Base-by-base conservation (phyloP, 2,888 invertebrate genomes). In the Callyntrura guangdongensis region DNA sequence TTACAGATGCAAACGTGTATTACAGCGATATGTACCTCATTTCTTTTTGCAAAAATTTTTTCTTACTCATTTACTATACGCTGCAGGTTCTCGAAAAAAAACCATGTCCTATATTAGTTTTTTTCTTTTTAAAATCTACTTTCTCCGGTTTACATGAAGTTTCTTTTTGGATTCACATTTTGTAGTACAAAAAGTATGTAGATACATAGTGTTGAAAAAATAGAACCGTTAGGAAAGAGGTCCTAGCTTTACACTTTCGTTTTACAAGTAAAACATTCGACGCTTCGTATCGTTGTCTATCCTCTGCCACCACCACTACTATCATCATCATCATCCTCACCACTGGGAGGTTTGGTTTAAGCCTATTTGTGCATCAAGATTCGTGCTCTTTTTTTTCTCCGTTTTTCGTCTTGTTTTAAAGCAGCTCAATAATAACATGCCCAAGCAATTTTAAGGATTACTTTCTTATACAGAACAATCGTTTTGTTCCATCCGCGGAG, bases 401-500 rank as follows among this genome's bases (percentile, higher is more conserved):
- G 2, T 36, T 36, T 36, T 36, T 36, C 36, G 2, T 36, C 49
- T 25, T 69, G 49, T 79, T 81, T 87, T 27, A 79, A 81, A 87
- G 69, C 87, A 67, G 45, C 36, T 36, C 36, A 74, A 86, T 86
- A 87, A 53, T 88, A 88, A 27, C 53, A 56, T 59, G 69, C n/a
- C 53, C 27, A 81, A 59, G 72, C 72, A 88, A 88, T 88, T 82
- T 67, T 82, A 86, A 86, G 79, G 86, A 86, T 86, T 86, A 82
- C 69, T 81, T 88, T 53, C 87, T 47, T 64, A 61, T 36, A 87
- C 61, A 45, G 45, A 64, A 87, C 79, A 86, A 69, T 81, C 77
- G 49, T 81, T 79, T 81, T 53, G 27, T 79, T 79, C 56, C 56
- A 79, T 56, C 53, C 79, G 36, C n/a, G 59, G 64, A 59, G n/a